phyloP scores from a whole-genome alignment of 2,797 vertebrate species.

The Eospalax fontanierii region DNA sequence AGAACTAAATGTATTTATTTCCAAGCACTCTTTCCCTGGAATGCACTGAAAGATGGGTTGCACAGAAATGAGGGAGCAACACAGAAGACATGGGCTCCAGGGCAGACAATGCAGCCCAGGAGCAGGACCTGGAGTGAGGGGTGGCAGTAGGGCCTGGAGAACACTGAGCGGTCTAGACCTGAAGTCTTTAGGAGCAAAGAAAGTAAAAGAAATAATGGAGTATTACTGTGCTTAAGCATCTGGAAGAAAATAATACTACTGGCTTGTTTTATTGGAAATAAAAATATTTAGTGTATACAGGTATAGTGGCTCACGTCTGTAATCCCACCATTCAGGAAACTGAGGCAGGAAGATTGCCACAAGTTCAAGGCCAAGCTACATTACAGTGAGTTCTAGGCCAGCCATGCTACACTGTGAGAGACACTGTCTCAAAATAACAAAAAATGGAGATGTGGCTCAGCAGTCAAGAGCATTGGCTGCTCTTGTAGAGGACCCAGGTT shows the following conservation, averaged over 20 bases:
- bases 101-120: neutral
- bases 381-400: too few species aligned
- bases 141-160: neutral
- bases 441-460: too few species aligned
- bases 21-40: neutral
- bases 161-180: neutral
- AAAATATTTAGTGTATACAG: too few species aligned
- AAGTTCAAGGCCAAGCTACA: too few species aligned
- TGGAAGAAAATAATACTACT: too few species aligned
- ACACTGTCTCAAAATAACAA: neutral
- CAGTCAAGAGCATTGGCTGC: too few species aligned
- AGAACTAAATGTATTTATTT: neutral
- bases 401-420: too few species aligned
- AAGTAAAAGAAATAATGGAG: neutral
- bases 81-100: neutral
- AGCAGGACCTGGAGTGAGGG: neutral
- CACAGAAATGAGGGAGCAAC: neutral
- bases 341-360: neutral
- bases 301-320: too few species aligned
- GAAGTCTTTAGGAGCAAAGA: neutral
- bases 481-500: too few species aligned
- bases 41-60: neutral
- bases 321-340: too few species aligned
- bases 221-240: neutral
- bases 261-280: too few species aligned